A percentile compares a stretch with the other conserved stretches of the same genome.
These are phyloP conservation scores for Donacobius atricapilla DNA, from an alignment of 2,113 vertebrate species.

Conservation along the genomic window DNA sequence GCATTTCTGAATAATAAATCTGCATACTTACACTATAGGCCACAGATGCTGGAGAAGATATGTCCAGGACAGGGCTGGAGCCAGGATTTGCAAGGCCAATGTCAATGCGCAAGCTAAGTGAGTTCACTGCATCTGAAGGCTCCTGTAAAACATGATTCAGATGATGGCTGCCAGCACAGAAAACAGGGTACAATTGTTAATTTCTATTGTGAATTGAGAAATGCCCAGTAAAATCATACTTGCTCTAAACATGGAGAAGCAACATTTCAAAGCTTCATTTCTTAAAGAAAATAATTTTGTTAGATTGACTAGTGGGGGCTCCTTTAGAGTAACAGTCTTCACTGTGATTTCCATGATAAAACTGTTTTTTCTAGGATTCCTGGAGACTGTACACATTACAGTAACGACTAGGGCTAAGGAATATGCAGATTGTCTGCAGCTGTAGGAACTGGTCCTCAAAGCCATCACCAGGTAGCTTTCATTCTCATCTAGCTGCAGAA, in stretches of 20 bases:
- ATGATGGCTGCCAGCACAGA: not conserved
- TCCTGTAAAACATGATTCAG: slow-evolving; percentile 70
- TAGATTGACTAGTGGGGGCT: not conserved
- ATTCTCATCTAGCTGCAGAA: not conserved
- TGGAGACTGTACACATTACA: not conserved
- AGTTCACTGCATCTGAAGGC: slow-evolving; percentile 82
- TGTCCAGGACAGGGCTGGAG: slow-evolving; percentile 83
- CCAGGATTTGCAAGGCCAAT: slow-evolving; percentile 73
- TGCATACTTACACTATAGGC: slow-evolving; percentile 83
- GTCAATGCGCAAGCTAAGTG: slow-evolving; percentile 83
- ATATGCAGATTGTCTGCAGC: not conserved
- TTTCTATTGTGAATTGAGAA: not conserved
- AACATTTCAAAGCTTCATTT: not conserved
- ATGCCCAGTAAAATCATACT: not conserved
- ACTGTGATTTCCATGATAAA: not conserved
- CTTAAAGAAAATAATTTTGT: not conserved
- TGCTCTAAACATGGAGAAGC: not conserved
- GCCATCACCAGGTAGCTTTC: not conserved
- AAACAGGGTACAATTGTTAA: not conserved
- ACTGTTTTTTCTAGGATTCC: not conserved
- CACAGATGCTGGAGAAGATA: slow-evolving; percentile 74
- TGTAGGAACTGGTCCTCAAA: not conserved
- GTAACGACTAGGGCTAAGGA: not conserved
- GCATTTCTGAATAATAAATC: not conserved
- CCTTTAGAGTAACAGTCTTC: not conserved